A percentile compares a stretch with the other conserved stretches of the same genome.
Conservation (phyloP, 2,888 invertebrate species). For the Eulithis prunata region DNA sequence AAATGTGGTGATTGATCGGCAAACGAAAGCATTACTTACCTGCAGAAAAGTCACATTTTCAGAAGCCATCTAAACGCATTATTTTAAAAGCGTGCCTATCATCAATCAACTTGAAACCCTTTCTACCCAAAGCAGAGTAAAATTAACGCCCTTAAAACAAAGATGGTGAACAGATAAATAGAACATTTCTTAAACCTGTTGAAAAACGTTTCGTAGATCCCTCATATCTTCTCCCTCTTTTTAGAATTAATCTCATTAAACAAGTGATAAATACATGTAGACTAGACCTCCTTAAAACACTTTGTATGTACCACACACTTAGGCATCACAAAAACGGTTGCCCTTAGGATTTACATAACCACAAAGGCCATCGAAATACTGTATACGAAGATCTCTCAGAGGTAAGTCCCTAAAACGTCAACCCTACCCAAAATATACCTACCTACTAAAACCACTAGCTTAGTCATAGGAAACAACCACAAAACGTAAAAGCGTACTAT, state of each 20-base stretch:
- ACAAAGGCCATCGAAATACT: too few relatives aligned
- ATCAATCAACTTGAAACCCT: constrained; percentile 30
- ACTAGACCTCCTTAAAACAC: too few relatives aligned
- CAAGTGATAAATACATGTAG: too few relatives aligned
- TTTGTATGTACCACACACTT: too few relatives aligned
- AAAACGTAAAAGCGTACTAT: neutral
- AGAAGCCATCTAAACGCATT: constrained; percentile 25
- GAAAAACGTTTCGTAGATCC: too few relatives aligned
- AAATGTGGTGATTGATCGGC: constrained; percentile 29
- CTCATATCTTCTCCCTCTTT: too few relatives aligned
- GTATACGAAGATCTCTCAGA: neutral
- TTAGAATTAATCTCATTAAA: too few relatives aligned
- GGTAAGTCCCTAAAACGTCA: neutral
- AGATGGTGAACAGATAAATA: too few relatives aligned
- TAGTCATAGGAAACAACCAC: neutral
- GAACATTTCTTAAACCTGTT: too few relatives aligned
- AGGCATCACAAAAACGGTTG: too few relatives aligned
- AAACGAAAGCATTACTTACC: constrained; percentile 23
- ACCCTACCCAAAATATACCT: neutral
- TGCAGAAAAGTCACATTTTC: constrained; percentile 33
- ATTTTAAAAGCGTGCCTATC: constrained; percentile 22
- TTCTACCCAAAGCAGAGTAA: neutral
- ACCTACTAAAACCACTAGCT: neutral
- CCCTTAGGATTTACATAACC: too few relatives aligned
- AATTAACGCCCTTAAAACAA: constrained; percentile 1